Conservation (phyloP, 2,797 vertebrate species). For the Okamejei kenojei region DNA sequence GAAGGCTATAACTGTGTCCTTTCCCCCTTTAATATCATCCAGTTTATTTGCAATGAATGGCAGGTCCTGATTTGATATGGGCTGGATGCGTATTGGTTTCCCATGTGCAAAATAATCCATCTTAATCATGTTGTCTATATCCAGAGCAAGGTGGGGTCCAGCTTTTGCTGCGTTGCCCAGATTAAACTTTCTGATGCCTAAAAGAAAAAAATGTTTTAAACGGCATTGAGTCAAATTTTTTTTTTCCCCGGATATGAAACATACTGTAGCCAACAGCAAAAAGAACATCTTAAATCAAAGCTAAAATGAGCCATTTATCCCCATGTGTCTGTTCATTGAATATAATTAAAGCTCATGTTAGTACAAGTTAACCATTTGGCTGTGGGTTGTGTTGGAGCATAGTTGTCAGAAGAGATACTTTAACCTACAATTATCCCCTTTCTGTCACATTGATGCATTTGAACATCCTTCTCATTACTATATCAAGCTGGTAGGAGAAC, state of each 20-base stretch:
- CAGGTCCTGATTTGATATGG: constrained; percentile 74
- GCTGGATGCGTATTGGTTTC: constrained; percentile 85
- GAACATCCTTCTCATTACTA: constrained; percentile 46
- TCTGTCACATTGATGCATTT: constrained; percentile 42
- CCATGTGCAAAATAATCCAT: constrained; percentile 87
- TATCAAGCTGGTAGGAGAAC: constrained; percentile 45
- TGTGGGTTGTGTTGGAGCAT: too few species aligned
- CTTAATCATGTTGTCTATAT: constrained; percentile 77
- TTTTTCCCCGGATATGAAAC: too few species aligned
- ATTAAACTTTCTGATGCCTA: constrained; percentile 84
- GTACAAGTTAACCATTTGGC: too few species aligned
- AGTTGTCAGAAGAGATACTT: too few species aligned
- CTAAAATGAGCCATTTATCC: too few species aligned
- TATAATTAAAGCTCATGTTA: too few species aligned
- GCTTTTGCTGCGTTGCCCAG: constrained; percentile 83
- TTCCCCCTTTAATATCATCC: constrained; percentile 77
- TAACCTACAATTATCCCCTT: too few species aligned
- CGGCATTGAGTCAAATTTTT: too few species aligned
- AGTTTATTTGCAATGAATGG: constrained; percentile 87
- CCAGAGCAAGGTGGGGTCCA: constrained; percentile 85
- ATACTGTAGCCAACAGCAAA: too few species aligned
- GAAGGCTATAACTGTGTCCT: constrained; percentile 76
- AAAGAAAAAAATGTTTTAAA: constrained; percentile 42
- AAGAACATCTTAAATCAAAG: too few species aligned
- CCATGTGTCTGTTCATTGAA: too few species aligned